Conservation (phyloP, 2,113 vertebrate genomes). For the Aplodontia rufa region DNA sequence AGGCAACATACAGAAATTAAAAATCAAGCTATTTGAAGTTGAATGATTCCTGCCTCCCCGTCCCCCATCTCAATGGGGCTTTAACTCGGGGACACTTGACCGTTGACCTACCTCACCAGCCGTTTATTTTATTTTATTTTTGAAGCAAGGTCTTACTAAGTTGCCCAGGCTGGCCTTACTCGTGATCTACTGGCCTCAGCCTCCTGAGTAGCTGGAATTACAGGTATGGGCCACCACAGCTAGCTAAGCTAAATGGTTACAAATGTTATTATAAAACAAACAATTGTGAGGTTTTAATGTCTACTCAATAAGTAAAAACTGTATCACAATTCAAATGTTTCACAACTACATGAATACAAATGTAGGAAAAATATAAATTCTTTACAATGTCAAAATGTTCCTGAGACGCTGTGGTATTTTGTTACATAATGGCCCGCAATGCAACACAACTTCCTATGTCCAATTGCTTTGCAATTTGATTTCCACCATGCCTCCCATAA, state of each 20-base stretch:
- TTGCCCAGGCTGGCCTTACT: background rate
- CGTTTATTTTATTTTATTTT: background rate
- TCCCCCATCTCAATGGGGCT: too few species aligned
- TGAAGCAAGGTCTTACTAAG: background rate
- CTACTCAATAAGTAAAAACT: background rate
- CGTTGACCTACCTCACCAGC: background rate
- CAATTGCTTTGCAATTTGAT: background rate
- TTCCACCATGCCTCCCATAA: background rate
- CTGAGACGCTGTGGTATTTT: background rate
- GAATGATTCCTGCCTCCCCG: background rate
- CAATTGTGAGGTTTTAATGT: background rate
- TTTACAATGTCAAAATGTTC: background rate
- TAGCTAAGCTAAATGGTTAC: background rate
- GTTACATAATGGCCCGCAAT: background rate
- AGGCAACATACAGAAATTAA: background rate
- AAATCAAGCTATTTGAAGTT: background rate
- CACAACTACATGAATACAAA: background rate
- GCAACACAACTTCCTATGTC: background rate
- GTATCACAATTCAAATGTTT: background rate
- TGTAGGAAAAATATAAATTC: background rate
- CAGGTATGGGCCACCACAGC: too few species aligned
- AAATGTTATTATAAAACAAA: background rate
- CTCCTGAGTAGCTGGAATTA: background rate
- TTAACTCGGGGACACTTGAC: too few species aligned
- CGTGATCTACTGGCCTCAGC: background rate